Conservation (phyloP, 2,797 vertebrate species). For the Macrochelys suwanniensis region DNA sequence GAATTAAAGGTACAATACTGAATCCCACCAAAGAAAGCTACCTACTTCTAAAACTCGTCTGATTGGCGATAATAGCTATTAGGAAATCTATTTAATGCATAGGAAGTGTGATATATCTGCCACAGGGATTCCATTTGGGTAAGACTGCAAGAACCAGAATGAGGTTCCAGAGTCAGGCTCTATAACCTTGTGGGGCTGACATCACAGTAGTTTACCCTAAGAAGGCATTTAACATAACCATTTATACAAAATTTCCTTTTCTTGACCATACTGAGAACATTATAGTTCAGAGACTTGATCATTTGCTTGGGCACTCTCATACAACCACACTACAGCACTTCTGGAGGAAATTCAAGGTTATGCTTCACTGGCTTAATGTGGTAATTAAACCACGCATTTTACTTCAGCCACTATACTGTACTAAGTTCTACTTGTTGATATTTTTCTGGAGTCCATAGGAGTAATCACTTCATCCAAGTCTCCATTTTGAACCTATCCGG, state of each 20-base stretch:
- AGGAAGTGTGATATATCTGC: background rate
- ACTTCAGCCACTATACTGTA: background rate
- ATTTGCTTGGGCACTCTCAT: background rate
- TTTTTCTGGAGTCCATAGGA: too few species aligned
- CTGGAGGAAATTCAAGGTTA: background rate
- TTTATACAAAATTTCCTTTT: background rate
- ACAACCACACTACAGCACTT: background rate
- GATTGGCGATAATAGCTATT: background rate
- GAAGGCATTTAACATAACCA: background rate
- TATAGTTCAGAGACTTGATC: background rate
- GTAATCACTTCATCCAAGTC: background rate
- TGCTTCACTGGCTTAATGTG: background rate
- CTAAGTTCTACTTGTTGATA: background rate
- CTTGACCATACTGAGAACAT: background rate
- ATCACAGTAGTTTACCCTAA: background rate
- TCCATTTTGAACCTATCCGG: background rate
- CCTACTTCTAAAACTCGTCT: background rate
- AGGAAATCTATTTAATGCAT: background rate
- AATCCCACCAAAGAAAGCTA: background rate
- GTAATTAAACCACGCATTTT: background rate
- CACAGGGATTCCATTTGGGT: background rate
- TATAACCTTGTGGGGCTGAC: background rate
- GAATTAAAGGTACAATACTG: background rate
- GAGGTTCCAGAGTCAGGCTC: background rate
- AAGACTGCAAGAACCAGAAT: background rate